phyloP scores from a whole-genome alignment of 37 sponge, comb jelly and placozoan species.

The Mnemiopsis leidyi region DNA sequence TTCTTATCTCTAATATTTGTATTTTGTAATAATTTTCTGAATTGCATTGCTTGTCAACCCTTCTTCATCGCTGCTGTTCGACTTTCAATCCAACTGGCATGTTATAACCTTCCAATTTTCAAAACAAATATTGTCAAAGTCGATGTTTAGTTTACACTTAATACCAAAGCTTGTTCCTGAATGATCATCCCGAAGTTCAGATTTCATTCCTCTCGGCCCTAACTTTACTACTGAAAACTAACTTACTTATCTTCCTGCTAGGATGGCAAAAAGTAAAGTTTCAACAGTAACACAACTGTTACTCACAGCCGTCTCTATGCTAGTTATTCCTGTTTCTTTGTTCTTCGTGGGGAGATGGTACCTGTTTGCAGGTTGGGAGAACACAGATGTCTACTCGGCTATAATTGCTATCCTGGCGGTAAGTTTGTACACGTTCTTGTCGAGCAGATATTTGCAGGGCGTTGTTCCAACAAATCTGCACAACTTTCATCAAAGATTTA shows the following conservation, averaged over 20 bases:
- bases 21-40: background rate
- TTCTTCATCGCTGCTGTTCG: background rate
- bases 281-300: slow-evolving; percentile 18
- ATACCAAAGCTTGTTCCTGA: no score
- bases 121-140: no score
- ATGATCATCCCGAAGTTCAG: no score
- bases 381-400: slow-evolving; percentile 34
- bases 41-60: background rate
- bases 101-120: no score
- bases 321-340: slow-evolving; percentile 15
- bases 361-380: background rate
- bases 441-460: no score
- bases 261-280: slow-evolving; percentile 36
- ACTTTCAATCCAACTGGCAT: no score
- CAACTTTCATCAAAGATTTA: background rate
- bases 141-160: no score
- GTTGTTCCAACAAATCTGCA: background rate
- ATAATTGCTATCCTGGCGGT: slow-evolving; percentile 1
- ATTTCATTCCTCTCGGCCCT: no score
- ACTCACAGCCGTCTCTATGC: slow-evolving; percentile 42
- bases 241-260: no score
- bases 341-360: slow-evolving; percentile 56
- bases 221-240: no score
- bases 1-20: background rate
- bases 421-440: no score